These are phyloP conservation scores for Drosophila niveifrons DNA, from an alignment of 2,888 invertebrate genomes.

Conservation along the genomic window DNA sequence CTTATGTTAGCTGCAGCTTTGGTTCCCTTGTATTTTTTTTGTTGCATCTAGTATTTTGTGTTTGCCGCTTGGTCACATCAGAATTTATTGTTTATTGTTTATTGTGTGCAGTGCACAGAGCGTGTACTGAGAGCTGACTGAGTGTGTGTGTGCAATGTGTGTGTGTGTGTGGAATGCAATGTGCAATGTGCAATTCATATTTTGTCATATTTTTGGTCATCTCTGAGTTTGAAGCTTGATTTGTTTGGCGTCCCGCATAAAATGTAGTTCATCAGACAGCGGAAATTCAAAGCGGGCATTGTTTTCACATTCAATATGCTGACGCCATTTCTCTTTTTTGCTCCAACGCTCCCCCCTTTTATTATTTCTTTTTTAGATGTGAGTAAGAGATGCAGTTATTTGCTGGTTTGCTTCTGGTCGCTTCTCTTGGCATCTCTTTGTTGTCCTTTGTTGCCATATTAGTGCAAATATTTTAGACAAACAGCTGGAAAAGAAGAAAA, in stretches of 20 bases:
- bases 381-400: not conserved
- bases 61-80: constrained; percentile 47
- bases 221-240: constrained; percentile 63
- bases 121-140: constrained; percentile 34
- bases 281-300: constrained; percentile 41
- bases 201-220: constrained; percentile 65
- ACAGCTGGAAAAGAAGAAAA: constrained; percentile 41
- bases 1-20: constrained; percentile 5
- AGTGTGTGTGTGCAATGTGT: constrained; percentile 43
- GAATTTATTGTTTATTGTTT: constrained; percentile 75
- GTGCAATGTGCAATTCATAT: constrained; percentile 64
- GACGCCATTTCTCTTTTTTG: not conserved
- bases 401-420: constrained; percentile 8
- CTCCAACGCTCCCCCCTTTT: too few relatives aligned
- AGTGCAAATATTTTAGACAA: constrained; percentile 75
- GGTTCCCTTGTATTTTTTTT: not conserved
- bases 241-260: constrained; percentile 72
- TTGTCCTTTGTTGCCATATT: constrained; percentile 62
- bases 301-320: constrained; percentile 53
- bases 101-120: constrained; percentile 42
- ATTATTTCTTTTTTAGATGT: not conserved
- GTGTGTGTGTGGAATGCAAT: constrained; percentile 29
- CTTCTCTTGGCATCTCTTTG: constrained; percentile 47
- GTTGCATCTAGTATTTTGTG: constrained; percentile 6
- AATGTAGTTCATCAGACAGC: constrained; percentile 63